phyloP scores from a whole-genome alignment of 1,140 invertebrate species.

The Luehdorfia chinensis region DNA sequence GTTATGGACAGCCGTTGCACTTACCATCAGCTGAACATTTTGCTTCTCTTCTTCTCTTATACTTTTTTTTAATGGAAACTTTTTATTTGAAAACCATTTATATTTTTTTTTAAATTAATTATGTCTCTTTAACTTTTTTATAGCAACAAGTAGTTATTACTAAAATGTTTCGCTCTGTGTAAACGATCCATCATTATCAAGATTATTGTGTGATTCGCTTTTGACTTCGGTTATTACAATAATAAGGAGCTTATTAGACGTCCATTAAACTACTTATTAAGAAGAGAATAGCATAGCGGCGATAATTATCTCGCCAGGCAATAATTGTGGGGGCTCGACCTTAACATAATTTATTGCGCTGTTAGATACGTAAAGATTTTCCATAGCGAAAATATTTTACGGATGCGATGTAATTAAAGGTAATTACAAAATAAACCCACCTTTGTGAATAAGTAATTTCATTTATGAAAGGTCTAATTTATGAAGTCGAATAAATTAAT shows the following conservation, averaged over 20 bases:
- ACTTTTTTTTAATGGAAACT: too few species aligned
- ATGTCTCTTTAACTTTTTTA: too few species aligned
- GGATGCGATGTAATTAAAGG: slow-evolving; percentile 30
- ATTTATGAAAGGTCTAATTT: slow-evolving; percentile 4
- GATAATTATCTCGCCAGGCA: slow-evolving; percentile 41
- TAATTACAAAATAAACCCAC: slow-evolving; percentile 36
- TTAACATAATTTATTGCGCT: slow-evolving; percentile 38
- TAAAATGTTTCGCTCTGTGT: too few species aligned
- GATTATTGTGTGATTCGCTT: too few species aligned
- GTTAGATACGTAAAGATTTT: slow-evolving; percentile 23
- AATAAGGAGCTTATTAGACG: slow-evolving; percentile 48
- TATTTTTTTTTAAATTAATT: too few species aligned
- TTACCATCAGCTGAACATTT: too few species aligned
- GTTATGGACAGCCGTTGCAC: too few species aligned
- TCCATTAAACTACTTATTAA: slow-evolving; percentile 44
- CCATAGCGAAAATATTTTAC: slow-evolving; percentile 36
- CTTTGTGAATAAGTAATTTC: slow-evolving; percentile 18
- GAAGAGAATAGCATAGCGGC: slow-evolving; percentile 25
- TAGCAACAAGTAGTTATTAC: too few species aligned
- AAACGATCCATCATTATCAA: too few species aligned
- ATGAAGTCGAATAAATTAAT: slow-evolving; percentile 4
- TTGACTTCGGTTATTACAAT: too few species aligned
- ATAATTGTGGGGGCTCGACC: slow-evolving; percentile 29
- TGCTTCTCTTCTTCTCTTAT: too few species aligned
- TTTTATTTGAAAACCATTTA: too few species aligned